Percentiles rank a stretch among this genome's conserved stretches.
phyloP scores from a whole-genome alignment of 2,113 vertebrate genomes.

The Myiozetetes cayanensis region DNA sequence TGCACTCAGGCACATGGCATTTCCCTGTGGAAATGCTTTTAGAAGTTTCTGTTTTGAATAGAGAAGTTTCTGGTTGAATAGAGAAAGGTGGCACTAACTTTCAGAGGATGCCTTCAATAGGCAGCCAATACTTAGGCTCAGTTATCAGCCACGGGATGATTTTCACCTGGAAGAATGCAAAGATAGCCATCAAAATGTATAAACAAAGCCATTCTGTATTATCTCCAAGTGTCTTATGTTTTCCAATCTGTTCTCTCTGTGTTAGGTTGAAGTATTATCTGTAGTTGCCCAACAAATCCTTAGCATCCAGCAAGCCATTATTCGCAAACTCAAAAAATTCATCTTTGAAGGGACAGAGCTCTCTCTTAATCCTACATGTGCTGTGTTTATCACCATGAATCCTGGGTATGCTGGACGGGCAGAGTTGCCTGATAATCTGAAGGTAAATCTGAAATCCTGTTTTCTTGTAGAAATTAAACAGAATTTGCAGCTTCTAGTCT shows the following conservation, averaged over 20 bases:
- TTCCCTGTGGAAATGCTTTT: neutral
- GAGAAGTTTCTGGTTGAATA: neutral
- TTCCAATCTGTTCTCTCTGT: neutral
- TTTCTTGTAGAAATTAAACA: neutral
- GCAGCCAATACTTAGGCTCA: neutral
- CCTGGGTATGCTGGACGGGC: conserved; percentile 92
- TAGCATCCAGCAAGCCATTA: conserved; percentile 90
- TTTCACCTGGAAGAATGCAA: neutral
- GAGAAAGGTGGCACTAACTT: neutral
- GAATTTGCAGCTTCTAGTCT: neutral
- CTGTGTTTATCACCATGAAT: conserved; percentile 95
- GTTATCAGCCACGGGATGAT: neutral
- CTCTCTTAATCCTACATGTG: conserved; percentile 88
- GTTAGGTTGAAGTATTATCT: conserved; percentile 91
- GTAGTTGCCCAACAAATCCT: conserved; percentile 94
- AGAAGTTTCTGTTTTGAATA: neutral
- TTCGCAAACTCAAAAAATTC: conserved; percentile 82
- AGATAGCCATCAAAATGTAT: neutral
- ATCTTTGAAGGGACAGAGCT: conserved; percentile 91
- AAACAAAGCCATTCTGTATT: neutral
- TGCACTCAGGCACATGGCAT: neutral
- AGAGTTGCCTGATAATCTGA: conserved; percentile 92
- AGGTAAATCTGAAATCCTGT: conserved; percentile 73
- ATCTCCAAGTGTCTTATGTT: neutral
- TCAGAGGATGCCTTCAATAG: neutral